Conservation (phyloP, 2,888 invertebrate genomes). For the Linnaemya tessellans region DNA sequence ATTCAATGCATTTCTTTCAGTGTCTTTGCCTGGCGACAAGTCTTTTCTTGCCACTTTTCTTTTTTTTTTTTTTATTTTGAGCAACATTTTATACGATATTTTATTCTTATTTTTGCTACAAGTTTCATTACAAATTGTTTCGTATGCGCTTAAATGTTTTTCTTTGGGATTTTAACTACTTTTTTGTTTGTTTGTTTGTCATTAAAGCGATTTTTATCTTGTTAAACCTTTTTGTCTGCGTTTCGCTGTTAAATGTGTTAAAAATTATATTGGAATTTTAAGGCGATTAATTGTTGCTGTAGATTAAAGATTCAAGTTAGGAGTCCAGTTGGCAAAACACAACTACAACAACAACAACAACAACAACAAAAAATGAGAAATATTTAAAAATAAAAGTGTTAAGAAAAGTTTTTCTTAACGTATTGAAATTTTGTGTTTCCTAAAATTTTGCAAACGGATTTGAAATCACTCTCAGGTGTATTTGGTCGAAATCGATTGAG, state of each 20-base stretch:
- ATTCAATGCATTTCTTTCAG: conserved; percentile 27
- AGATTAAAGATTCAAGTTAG: conserved; percentile 1
- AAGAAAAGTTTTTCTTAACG: background rate
- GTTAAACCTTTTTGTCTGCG: conserved; percentile 57
- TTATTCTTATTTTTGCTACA: conserved; percentile 52
- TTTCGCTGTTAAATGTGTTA: conserved; percentile 49
- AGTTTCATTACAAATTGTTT: conserved; percentile 74
- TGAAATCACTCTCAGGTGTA: no score
- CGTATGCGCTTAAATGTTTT: conserved; percentile 74
- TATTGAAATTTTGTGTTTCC: no score
- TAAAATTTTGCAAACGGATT: no score
- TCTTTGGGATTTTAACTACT: conserved; percentile 58
- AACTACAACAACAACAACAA: no score
- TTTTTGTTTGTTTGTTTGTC: conserved; percentile 31
- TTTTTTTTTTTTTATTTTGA: conserved; percentile 7
- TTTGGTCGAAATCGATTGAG: no score
- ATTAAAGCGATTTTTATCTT: conserved; percentile 60
- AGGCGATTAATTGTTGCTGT: conserved; percentile 52
- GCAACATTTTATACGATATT: conserved; percentile 19
- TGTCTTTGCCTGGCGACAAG: conserved; percentile 49
- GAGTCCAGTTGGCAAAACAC: background rate
- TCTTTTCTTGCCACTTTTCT: background rate
- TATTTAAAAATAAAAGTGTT: background rate
- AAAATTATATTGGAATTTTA: conserved; percentile 66
- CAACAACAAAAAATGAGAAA: background rate